Evolutionary conservation across 2,113 vertebrate species (phyloP), one percentile per base, ranked within the genome.

Genomic region (Rhinopithecus roxellana): DNA sequence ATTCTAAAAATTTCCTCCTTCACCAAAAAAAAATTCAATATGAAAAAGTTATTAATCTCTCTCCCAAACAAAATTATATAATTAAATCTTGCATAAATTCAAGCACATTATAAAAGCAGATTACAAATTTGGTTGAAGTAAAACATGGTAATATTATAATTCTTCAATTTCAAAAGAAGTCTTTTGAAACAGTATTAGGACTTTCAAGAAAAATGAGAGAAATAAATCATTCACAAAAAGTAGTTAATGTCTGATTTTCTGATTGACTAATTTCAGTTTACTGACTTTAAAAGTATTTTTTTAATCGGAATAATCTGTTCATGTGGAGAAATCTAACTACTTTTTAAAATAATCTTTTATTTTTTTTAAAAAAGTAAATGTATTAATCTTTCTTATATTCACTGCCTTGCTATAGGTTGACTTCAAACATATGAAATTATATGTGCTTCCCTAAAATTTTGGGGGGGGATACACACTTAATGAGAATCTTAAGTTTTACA

Each of bases 161-260:
- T 91, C 38, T 95, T 89, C 40, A 45, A 70, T 86, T 93, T 96
- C 61, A 85, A 91, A 72, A 81, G 27, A 84, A 57, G 52, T 81
- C 74, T 45, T 89, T 84, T 8, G 45, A 72, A 57, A 77, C 78
- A 23, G 35, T 48, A 83, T 74, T 91, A 94, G 74, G 22, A 23
- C 32, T 89, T 23, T 80, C 30, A 87, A 90, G 81, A 96, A 96
- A 96, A 83, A 77, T 32, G 20, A 85, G 32, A 96, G 38, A 11
- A 30, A 70, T 72, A 93, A 48, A 20, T 30, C n/a, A 88, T 13
- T 92, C 52, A 80, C n/a, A 79, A 96, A 43, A 45, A 91, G 59
- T 16, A 70, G 35, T 43, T 78, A 59, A 82, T 69, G 27, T 75
- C 20, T 91, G 35, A 64, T 74, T 97, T 95, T 90, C 35, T 82